Base-by-base conservation (phyloP, 1,140 invertebrate genomes). In the Aradophagus sp. region DNA sequence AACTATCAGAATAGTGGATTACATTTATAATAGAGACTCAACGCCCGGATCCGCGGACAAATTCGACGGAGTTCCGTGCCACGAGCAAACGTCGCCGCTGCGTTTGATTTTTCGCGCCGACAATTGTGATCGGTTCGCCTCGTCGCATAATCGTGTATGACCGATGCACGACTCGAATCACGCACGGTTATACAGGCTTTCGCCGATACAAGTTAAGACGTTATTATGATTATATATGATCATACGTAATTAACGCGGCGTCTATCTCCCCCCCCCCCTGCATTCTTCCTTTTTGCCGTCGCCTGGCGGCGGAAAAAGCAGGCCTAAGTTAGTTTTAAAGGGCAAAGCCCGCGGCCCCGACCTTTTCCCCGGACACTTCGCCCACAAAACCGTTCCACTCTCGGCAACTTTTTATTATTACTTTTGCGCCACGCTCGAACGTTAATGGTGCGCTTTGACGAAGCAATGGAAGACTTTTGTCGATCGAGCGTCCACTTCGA, bases 391-490 rank as follows among this genome's bases (percentile, higher is more conserved):
- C 35, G 23, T 27, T 34, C 14, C 44, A 31, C 15, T 35, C 23
- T 45, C n/a, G n/a, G n/a, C n/a, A n/a, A n/a, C n/a, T 58, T 52
- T 34, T 36, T 23, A 38, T 52, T 42, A 42, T 42, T 13, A 55
- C 17, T 41, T 50, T 52, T 36, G 14, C 47, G 58, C 48, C 34
- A 39, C n/a, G n/a, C n/a, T 50, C 62, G 56, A 76, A 69, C 73
- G 70, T 27, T 67, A 69, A 73, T 71, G 52, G 69, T 73, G 69
- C 41, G 50, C 59, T 62, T 55, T 41, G 52, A 66, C 59, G 66
- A 78, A 77, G 65, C 29, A 75, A 75, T 78, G 75, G 77, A n/a
- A n/a, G n/a, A n/a, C n/a, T n/a, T n/a, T n/a, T n/a, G n/a, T n/a
- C n/a, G n/a, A n/a, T n/a, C n/a, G n/a, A n/a, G n/a, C n/a, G n/a